Base-by-base conservation (phyloP, 2,113 vertebrate species). In the Butorides virescens region DNA sequence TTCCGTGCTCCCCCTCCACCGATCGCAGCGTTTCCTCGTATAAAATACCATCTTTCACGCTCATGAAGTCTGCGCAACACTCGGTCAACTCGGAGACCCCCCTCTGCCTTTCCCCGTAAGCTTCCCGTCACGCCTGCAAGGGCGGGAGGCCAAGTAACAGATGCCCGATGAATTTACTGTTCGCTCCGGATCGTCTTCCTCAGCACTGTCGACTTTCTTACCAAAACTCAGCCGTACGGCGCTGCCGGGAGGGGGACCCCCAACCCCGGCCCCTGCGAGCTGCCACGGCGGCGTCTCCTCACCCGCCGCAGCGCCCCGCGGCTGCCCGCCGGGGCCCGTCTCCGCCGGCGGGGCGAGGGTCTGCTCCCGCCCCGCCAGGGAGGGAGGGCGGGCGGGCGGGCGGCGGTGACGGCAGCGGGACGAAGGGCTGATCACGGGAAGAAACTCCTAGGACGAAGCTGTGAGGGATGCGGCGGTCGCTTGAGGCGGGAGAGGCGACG, bases 381-480 rank as follows among this genome's bases (percentile, higher is more conserved):
- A 11, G 34, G 25, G 36, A 8, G 26, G 9, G 25, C 6, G 20
- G 25, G 30, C 29, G 13, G 20, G n/a, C 5, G 7, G 34, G 36
- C 5, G 1, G 13, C n/a, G 17, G 16, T 9, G 4, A 7, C 15
- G 3, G 55, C 19, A 16, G 13, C 1, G n/a, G 39, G 66, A 25
- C 25, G 15, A 46, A 23, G 13, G 6, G 56, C 29, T 5, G 20
- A 29, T 10, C 6, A 2, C 21, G 21, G n/a, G 13, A 66, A 17
- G 52, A 34, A 75, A 19, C 15, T 32, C 12, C 30, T 0, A 6
- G 44, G 49, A 29, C 5, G 15, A 36, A 15, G 46, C 14, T 10
- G 67, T 3, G 50, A 65, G n/a, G 22, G 53, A 23, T 36, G 19
- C 29, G n/a, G 50, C 15, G 16, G 37, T 3, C 6, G 9, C 12